Percentiles rank a stretch among this genome's conserved stretches.
Evolutionary conservation across 2,888 invertebrate species (phyloP).

Genomic region (Apamea monoglypha): DNA sequence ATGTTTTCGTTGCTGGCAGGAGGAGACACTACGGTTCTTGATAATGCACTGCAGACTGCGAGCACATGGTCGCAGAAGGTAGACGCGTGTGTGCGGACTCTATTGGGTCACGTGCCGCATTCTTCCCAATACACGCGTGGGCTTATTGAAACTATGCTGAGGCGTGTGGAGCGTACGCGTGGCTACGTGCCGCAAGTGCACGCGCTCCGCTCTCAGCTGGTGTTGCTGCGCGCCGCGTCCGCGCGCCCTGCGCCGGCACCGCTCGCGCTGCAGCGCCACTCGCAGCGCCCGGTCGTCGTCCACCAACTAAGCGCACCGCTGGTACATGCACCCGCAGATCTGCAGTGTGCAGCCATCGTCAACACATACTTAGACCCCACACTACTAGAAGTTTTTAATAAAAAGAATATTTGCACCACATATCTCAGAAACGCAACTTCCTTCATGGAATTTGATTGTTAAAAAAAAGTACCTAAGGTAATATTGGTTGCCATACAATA

Average conservation of each 20-base stretch:
- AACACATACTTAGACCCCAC: conserved; percentile 69
- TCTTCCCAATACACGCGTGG: conserved; percentile 77
- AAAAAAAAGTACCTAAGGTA: background rate
- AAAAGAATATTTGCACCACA: conserved; percentile 72
- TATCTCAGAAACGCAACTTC: conserved; percentile 34
- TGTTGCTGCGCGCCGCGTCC: conserved; percentile 67
- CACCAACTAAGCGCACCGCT: conserved; percentile 68
- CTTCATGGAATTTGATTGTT: conserved; percentile 4
- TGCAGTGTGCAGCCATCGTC: conserved; percentile 70
- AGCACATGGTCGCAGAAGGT: conserved; percentile 70
- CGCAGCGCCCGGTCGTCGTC: conserved; percentile 65
- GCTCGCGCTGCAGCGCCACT: conserved; percentile 64
- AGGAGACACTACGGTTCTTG: conserved; percentile 44
- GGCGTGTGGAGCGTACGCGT: conserved; percentile 63
- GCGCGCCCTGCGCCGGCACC: background rate
- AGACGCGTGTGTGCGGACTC: conserved; percentile 68
- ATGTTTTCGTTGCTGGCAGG: conserved; percentile 74
- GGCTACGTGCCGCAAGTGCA: conserved; percentile 53
- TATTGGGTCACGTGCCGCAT: conserved; percentile 75
- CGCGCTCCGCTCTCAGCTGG: conserved; percentile 70
- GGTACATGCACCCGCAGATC: conserved; percentile 66
- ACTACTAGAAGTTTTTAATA: conserved; percentile 66
- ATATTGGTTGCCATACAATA: background rate
- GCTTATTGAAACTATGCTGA: conserved; percentile 70
- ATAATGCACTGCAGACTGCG: conserved; percentile 48